Evolutionary conservation across 2,888 invertebrate genomes (phyloP).

Genomic region (Nebria brevicollis): DNA sequence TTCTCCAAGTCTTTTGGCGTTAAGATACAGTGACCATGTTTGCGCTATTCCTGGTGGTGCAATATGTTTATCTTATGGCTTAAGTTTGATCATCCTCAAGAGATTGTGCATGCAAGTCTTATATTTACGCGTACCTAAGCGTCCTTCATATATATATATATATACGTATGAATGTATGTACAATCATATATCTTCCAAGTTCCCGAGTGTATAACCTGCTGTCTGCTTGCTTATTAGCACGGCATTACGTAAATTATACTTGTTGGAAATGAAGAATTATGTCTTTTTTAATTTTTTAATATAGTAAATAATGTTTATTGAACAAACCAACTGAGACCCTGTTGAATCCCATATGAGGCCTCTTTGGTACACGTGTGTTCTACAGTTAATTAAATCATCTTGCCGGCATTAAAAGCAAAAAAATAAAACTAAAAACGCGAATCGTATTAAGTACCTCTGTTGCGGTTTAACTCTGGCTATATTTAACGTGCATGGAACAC

Average conservation of each 20-base stretch:
- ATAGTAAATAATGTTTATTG: neutral
- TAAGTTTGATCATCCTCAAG: slow-evolving; percentile 55
- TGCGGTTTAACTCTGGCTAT: slow-evolving; percentile 45
- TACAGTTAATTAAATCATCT: slow-evolving; percentile 49
- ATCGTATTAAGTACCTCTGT: slow-evolving; percentile 45
- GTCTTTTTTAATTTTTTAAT: neutral
- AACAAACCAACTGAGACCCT: slow-evolving; percentile 25
- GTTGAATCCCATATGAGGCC: neutral
- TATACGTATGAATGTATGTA: neutral
- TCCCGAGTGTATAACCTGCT: neutral
- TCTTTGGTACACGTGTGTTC: slow-evolving; percentile 44
- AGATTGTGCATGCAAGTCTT: slow-evolving; percentile 28
- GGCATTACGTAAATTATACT: slow-evolving; percentile 8
- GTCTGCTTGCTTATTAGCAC: slow-evolving; percentile 6
- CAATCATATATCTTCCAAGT: slow-evolving; percentile 4
- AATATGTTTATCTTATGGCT: slow-evolving; percentile 61
- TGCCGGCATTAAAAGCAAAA: neutral
- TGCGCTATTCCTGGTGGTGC: slow-evolving; percentile 61
- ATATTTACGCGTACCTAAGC: neutral
- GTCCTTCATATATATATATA: neutral
- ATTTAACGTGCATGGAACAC: slow-evolving; percentile 52
- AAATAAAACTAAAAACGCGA: slow-evolving; percentile 43
- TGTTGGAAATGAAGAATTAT: neutral
- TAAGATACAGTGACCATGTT: slow-evolving; percentile 17
- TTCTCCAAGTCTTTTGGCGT: slow-evolving; percentile 2